phyloP scores from a whole-genome alignment of 2,888 invertebrate genomes.

The Flabesymbios commensalis region DNA sequence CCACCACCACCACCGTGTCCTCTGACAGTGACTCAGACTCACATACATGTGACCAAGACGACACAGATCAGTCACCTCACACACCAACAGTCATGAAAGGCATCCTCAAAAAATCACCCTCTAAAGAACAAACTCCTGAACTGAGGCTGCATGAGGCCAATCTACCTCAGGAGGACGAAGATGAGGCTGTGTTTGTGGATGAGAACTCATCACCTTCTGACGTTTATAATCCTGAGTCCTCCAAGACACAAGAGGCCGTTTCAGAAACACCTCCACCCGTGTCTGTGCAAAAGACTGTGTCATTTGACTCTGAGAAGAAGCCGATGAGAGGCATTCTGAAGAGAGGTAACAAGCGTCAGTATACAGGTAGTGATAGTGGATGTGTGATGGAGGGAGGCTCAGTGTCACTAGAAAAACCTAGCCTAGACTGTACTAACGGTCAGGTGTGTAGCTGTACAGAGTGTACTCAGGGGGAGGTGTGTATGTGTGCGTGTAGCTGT shows the following conservation, averaged over 20 bases:
- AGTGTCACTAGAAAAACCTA: too few relatives aligned
- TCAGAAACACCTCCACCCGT: background rate
- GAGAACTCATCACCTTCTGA: background rate
- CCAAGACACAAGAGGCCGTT: background rate
- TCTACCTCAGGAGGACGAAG: background rate
- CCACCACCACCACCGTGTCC: too few relatives aligned
- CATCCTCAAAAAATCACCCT: conserved; percentile 22
- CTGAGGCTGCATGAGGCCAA: background rate
- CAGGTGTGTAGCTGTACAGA: too few relatives aligned
- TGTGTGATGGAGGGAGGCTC: too few relatives aligned
- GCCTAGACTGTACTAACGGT: too few relatives aligned
- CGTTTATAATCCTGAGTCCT: background rate
- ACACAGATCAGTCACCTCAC: background rate
- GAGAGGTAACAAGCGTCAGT: too few relatives aligned
- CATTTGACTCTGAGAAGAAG: conserved; percentile 49
- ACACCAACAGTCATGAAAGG: conserved; percentile 12
- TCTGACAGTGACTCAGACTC: conserved; percentile 21
- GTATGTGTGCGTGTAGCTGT: too few relatives aligned
- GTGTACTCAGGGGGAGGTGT: too few relatives aligned
- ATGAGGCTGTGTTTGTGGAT: background rate
- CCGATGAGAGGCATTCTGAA: conserved; percentile 54
- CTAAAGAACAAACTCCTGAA: background rate
- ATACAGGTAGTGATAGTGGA: too few relatives aligned
- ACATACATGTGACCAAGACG: conserved; percentile 3
- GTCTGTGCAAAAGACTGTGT: background rate